Evolutionary conservation across 2,797 vertebrate species (phyloP).

Genomic region (Periparus ater): DNA sequence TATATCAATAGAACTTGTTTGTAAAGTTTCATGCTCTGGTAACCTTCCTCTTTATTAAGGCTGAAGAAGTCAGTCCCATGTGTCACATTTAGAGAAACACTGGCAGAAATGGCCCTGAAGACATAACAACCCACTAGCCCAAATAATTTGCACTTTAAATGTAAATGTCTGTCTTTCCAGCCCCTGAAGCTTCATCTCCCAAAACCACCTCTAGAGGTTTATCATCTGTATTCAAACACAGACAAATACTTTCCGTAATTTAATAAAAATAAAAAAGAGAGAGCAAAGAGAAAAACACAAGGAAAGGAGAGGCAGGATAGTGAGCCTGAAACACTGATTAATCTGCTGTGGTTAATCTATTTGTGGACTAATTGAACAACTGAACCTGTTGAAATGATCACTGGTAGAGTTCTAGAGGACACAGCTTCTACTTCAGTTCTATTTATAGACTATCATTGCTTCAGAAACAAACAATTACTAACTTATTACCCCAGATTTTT

Average conservation of each 20-base stretch:
- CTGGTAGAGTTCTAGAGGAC: background rate
- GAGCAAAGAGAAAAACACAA: background rate
- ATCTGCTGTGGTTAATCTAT: background rate
- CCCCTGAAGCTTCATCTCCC: background rate
- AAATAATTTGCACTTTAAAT: constrained; percentile 64
- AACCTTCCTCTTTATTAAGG: constrained; percentile 42
- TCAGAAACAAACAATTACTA: background rate
- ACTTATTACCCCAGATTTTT: background rate
- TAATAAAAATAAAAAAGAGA: background rate
- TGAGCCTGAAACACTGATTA: background rate
- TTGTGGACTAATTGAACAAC: background rate
- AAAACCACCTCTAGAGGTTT: background rate
- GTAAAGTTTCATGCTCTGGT: constrained; percentile 46
- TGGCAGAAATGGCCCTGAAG: constrained; percentile 40
- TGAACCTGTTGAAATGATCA: background rate
- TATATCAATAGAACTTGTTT: constrained; percentile 46
- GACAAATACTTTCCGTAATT: background rate
- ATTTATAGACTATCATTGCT: background rate
- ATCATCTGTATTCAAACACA: background rate
- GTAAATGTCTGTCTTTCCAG: constrained; percentile 17
- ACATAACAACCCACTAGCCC: constrained; percentile 40
- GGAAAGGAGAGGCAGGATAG: background rate
- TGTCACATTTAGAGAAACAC: constrained; percentile 36
- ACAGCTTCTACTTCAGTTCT: background rate
- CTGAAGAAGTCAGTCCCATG: constrained; percentile 29